A percentile compares a stretch with the other conserved stretches of the same genome.
Conservation (phyloP, 2,113 vertebrate species). For the Bos taurus region ARS-UCD2.0 NC_037329.1:44657001-44657500, state of each 20-base stretch:
- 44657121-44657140: too few relatives aligned
- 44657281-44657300: neutral
- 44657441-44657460: neutral
- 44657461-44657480: neutral
- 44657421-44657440: neutral
- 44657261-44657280: neutral
- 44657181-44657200: too few relatives aligned
- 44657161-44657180: too few relatives aligned
- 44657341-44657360: neutral
- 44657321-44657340: neutral
- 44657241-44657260: neutral
- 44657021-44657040: too few relatives aligned
- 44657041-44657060: too few relatives aligned
- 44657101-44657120: too few relatives aligned
- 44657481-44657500: neutral
- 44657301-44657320: neutral
- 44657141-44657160: too few relatives aligned
- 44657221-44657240: neutral
- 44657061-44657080: too few relatives aligned
- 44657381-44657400: neutral
- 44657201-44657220: too few relatives aligned
- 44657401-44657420: neutral
- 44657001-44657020: too few relatives aligned
- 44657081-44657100: too few relatives aligned
- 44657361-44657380: neutral